A percentile compares a stretch with the other conserved stretches of the same genome.
Evolutionary conservation across 1,140 invertebrate species (phyloP).

Genomic region (Ostrea denselamellosa): DNA sequence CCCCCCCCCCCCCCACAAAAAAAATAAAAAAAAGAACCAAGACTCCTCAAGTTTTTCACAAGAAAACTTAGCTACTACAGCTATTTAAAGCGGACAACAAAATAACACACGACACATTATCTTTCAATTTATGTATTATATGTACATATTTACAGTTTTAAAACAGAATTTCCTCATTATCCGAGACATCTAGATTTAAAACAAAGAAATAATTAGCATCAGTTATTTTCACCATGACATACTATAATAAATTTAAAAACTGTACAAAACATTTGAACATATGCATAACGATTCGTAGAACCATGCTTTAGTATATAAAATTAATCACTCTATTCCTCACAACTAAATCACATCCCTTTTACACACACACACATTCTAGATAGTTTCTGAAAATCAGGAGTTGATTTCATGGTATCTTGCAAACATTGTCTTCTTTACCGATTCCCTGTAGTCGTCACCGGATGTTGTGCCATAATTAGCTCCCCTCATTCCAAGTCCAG

Average conservation of each 20-base stretch:
- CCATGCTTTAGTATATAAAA: neutral
- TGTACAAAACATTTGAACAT: neutral
- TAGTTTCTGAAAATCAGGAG: constrained; percentile 53
- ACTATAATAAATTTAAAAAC: neutral
- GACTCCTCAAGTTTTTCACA: too few species aligned
- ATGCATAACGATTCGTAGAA: neutral
- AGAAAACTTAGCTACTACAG: too few species aligned
- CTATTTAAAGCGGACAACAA: too few species aligned
- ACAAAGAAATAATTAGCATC: neutral
- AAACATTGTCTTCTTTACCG: constrained; percentile 92
- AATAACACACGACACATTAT: too few species aligned
- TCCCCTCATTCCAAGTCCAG: constrained; percentile 82
- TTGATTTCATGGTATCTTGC: constrained; percentile 79
- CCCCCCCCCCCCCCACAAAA: too few species aligned
- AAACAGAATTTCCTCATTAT: neutral
- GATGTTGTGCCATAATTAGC: constrained; percentile 87
- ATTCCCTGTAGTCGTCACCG: constrained; percentile 93
- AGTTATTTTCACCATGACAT: neutral
- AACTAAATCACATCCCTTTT: neutral
- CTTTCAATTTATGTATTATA: neutral
- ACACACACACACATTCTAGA: neutral
- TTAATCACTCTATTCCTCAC: neutral
- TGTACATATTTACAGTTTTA: neutral
- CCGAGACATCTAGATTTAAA: neutral
- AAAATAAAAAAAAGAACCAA: too few species aligned